phyloP scores from a whole-genome alignment of 1,140 invertebrate species.

The Rhagoletis pomonella region DNA sequence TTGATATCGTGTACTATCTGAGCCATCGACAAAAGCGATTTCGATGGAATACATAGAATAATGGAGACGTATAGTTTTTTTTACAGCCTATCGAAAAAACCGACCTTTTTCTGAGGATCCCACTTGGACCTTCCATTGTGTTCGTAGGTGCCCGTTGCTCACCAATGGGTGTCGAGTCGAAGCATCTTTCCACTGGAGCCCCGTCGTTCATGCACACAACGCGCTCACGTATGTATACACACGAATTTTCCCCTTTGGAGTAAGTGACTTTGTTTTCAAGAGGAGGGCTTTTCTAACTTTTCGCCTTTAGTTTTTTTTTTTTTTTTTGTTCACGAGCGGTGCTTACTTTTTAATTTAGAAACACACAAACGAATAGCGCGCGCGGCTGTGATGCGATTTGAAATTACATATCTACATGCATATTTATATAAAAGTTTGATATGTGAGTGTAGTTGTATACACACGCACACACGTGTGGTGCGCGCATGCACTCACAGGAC shows the following conservation, averaged over 20 bases:
- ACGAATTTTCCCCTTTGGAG: neutral
- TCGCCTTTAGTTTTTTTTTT: neutral
- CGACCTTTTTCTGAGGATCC: too few relatives aligned
- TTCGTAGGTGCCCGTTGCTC: too few relatives aligned
- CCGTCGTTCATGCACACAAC: neutral
- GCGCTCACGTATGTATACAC: neutral
- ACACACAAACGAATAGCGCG: slow-evolving; percentile 10
- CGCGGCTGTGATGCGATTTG: neutral
- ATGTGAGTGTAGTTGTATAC: neutral
- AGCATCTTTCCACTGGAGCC: neutral
- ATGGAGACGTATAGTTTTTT: too few relatives aligned
- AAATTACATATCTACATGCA: neutral
- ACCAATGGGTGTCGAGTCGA: too few relatives aligned
- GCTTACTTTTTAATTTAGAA: neutral
- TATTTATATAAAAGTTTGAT: neutral
- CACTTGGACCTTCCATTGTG: too few relatives aligned
- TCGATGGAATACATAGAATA: too few relatives aligned
- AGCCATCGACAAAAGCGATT: too few relatives aligned
- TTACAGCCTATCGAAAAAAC: too few relatives aligned
- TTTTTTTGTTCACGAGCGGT: neutral
- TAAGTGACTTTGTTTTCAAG: neutral
- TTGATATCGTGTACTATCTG: too few relatives aligned
- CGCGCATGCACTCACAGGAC: neutral
- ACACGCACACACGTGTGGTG: neutral
- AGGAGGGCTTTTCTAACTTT: neutral